A percentile compares a stretch with the other conserved stretches of the same genome.
Evolutionary conservation across 2,888 invertebrate genomes (phyloP).

Genomic region (Chelonus formosanus): DNA sequence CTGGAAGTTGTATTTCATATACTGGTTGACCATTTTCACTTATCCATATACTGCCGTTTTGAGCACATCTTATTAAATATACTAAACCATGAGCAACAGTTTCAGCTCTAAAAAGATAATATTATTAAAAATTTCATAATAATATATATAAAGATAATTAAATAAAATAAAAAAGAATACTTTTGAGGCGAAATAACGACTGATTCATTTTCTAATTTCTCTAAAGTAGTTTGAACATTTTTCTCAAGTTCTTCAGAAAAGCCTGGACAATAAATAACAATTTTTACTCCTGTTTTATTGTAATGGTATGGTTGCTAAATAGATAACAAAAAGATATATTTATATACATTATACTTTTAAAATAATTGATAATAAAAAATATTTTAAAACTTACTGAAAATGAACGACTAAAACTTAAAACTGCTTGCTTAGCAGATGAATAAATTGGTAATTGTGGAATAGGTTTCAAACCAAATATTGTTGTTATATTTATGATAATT

Average conservation of each 20-base stretch:
- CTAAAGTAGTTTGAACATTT: conserved; percentile 37
- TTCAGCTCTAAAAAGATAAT: conserved; percentile 49
- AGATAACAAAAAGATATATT: not conserved
- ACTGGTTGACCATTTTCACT: conserved; percentile 58
- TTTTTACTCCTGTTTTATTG: conserved; percentile 56
- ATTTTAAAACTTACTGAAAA: conserved; percentile 51
- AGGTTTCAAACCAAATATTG: conserved; percentile 69
- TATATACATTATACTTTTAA: not conserved
- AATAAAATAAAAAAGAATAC: conserved; percentile 33
- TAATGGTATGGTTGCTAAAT: conserved; percentile 61
- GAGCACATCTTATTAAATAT: conserved; percentile 56
- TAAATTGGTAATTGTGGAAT: conserved; percentile 69
- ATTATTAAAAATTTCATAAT: conserved; percentile 20
- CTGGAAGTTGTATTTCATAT: conserved; percentile 56
- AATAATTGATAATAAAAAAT: not conserved
- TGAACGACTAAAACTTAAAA: conserved; percentile 60
- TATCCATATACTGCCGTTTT: conserved; percentile 60
- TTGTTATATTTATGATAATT: conserved; percentile 73
- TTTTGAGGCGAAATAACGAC: conserved; percentile 47
- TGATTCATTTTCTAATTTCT: conserved; percentile 33
- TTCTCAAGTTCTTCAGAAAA: conserved; percentile 45
- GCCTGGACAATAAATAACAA: conserved; percentile 58
- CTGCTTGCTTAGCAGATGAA: conserved; percentile 69
- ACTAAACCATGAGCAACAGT: conserved; percentile 56
- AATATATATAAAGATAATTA: not conserved